Conservation (phyloP, 2,113 vertebrate genomes). For the Anarrhichthys ocellatus region DNA sequence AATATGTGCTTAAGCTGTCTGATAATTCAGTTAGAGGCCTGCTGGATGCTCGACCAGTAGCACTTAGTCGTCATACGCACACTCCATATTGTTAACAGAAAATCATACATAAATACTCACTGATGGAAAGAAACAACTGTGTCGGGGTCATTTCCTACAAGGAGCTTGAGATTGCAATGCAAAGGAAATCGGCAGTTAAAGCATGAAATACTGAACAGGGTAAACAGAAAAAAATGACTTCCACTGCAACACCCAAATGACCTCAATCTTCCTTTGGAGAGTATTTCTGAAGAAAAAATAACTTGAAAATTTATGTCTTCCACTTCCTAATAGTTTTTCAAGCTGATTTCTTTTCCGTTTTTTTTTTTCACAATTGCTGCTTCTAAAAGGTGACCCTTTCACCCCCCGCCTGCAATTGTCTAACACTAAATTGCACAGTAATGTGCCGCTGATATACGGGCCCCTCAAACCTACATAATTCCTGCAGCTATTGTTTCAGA, state of each 20-base stretch:
- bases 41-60: constrained; percentile 28
- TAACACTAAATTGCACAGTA: constrained; percentile 79
- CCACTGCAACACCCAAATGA: constrained; percentile 85
- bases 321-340: constrained; percentile 88
- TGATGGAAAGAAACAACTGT: constrained; percentile 81
- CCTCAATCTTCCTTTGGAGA: constrained; percentile 87
- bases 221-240: constrained; percentile 84
- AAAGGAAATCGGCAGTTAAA: constrained; percentile 88
- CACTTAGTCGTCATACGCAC: constrained; percentile 23
- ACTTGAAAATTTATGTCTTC: constrained; percentile 86
- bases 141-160: constrained; percentile 85
- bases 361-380: constrained; percentile 71
- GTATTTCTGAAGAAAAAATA: constrained; percentile 80
- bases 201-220: constrained; percentile 84
- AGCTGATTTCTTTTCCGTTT: constrained; percentile 77
- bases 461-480: constrained; percentile 80
- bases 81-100: constrained; percentile 68
- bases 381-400: constrained; percentile 80
- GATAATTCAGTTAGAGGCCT: constrained; percentile 48
- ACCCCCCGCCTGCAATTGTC: constrained; percentile 82
- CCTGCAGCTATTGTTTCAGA: constrained; percentile 93
- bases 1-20: constrained; percentile 45
- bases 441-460: constrained; percentile 65
- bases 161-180: constrained; percentile 79
- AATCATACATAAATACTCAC: constrained; percentile 77